Percentiles rank a stretch among this genome's conserved stretches.
phyloP scores from a whole-genome alignment of 1,140 invertebrate genomes.

The Trichonephila clavata region DNA sequence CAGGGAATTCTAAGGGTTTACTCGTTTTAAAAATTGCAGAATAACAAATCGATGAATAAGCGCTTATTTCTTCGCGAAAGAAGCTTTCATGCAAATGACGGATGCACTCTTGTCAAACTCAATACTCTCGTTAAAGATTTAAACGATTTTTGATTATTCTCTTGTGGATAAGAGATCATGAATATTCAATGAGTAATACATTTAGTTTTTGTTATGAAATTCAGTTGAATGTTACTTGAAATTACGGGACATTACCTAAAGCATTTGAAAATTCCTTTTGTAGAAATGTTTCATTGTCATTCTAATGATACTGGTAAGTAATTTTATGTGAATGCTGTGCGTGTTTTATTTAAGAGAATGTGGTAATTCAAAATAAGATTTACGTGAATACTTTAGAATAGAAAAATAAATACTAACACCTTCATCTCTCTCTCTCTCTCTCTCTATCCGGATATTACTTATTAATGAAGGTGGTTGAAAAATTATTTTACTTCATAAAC shows the following conservation, averaged over 20 bases:
- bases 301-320: no score
- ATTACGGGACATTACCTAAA: background rate
- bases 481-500: no score
- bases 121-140: background rate
- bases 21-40: background rate
- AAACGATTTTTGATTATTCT: constrained; percentile 16
- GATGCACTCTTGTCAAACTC: constrained; percentile 10
- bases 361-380: no score
- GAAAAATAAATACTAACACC: no score
- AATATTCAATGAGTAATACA: background rate
- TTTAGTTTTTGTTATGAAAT: background rate
- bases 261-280: background rate
- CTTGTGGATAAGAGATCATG: constrained; percentile 7
- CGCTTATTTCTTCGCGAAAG: background rate
- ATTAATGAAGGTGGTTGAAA: no score
- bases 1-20: background rate
- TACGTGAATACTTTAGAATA: no score
- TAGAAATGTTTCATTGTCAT: no score
- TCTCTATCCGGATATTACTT: no score
- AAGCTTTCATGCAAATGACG: background rate
- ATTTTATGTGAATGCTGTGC: no score
- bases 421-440: no score
- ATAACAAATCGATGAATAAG: constrained; percentile 11
- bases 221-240: background rate
- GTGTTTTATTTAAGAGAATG: no score